Conservation (phyloP, 2,888 invertebrate species). For the Phalera bucephala region DNA sequence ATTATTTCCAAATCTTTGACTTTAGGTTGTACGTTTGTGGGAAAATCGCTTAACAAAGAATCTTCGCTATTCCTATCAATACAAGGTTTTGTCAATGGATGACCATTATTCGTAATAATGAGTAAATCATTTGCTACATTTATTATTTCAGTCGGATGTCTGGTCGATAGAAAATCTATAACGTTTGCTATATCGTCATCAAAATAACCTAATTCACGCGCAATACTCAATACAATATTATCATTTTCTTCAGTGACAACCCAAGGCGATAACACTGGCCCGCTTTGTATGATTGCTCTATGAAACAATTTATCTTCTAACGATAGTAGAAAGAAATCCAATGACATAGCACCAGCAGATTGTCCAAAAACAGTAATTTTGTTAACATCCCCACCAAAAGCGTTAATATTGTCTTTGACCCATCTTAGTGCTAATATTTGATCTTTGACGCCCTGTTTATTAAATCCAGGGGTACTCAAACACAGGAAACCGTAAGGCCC, state of each 20-base stretch:
- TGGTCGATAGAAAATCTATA: background rate
- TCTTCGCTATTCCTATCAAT: background rate
- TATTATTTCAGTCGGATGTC: background rate
- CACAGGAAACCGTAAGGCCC: conserved; percentile 18
- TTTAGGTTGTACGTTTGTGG: background rate
- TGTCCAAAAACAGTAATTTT: conserved; percentile 14
- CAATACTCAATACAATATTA: background rate
- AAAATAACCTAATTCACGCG: background rate
- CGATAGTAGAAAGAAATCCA: conserved; percentile 5
- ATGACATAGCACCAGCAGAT: conserved; percentile 10
- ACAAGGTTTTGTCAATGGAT: background rate
- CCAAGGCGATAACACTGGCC: conserved; percentile 2
- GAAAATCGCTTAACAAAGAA: background rate
- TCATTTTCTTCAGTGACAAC: background rate
- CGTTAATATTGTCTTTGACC: conserved; percentile 15
- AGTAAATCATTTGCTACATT: background rate
- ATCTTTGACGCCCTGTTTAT: conserved; percentile 20
- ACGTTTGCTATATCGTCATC: background rate
- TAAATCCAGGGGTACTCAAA: conserved; percentile 5
- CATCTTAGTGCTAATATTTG: conserved; percentile 16
- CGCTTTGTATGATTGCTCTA: conserved; percentile 20
- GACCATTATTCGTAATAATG: background rate
- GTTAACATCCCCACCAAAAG: conserved; percentile 15
- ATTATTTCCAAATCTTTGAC: conserved; percentile 8
- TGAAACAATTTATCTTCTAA: conserved; percentile 6